Evolutionary conservation across 2,888 invertebrate species (phyloP).

Genomic region (Galerucella pusilla): DNA sequence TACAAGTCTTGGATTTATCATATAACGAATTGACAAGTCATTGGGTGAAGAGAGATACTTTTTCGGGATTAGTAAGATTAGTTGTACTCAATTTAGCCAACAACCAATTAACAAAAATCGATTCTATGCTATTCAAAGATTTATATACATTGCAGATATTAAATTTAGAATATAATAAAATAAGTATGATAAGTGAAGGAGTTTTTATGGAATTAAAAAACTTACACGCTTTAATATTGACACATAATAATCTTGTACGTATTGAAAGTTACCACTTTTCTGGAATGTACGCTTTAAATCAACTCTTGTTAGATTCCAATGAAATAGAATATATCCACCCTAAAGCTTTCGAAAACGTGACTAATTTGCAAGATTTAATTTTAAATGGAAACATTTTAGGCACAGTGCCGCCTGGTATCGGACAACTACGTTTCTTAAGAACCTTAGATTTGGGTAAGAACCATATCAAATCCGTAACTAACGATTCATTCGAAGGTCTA

Average conservation of each 20-base stretch:
- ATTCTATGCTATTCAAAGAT: conserved; percentile 78
- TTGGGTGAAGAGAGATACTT: conserved; percentile 82
- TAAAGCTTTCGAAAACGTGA: conserved; percentile 81
- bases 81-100: conserved; percentile 80
- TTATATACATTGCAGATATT: conserved; percentile 80
- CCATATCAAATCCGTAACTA: conserved; percentile 76
- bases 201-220: conserved; percentile 82
- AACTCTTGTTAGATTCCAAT: conserved; percentile 81
- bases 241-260: conserved; percentile 76
- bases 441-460: conserved; percentile 87
- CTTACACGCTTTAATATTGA: conserved; percentile 79
- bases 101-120: conserved; percentile 79
- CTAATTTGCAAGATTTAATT: conserved; percentile 81
- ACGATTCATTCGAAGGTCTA: conserved; percentile 79
- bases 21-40: conserved; percentile 80
- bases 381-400: conserved; percentile 79
- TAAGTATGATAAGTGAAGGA: conserved; percentile 76
- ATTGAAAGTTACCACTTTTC: conserved; percentile 78
- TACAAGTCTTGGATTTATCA: conserved; percentile 79
- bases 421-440: conserved; percentile 76
- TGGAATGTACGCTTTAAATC: conserved; percentile 79
- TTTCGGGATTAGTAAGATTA: conserved; percentile 78
- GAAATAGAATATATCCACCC: conserved; percentile 76
- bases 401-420: conserved; percentile 77
- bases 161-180: conserved; percentile 78